phyloP scores from a whole-genome alignment of 2,113 vertebrate genomes.

The Cololabis saira region DNA sequence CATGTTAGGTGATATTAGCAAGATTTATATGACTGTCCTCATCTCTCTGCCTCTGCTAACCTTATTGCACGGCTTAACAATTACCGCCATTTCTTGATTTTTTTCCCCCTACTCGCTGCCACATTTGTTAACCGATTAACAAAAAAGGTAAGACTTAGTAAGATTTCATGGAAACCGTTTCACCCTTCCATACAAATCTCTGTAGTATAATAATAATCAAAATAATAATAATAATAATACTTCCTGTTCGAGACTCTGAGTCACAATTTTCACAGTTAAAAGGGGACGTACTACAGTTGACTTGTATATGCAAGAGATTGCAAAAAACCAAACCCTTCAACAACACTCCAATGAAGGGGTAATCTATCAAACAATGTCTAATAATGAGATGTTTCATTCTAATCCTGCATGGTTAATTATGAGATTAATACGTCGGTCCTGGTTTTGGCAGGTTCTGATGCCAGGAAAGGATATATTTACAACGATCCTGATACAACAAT shows the following conservation, averaged over 20 bases:
- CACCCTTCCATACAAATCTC: background rate
- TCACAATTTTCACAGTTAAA: conserved; percentile 15
- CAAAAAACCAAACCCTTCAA: conserved; percentile 16
- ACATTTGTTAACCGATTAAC: background rate
- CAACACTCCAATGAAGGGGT: conserved; percentile 49
- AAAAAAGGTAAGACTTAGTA: no score
- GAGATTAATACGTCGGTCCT: conserved; percentile 76
- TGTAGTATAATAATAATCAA: background rate
- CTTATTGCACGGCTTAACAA: background rate
- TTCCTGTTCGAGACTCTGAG: background rate
- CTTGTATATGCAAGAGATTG: conserved; percentile 22
- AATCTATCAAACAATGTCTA: conserved; percentile 73
- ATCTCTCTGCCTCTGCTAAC: background rate
- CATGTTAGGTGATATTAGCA: background rate
- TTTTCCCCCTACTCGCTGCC: background rate
- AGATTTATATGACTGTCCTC: background rate
- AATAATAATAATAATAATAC: background rate
- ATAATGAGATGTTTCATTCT: conserved; percentile 74
- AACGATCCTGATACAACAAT: conserved; percentile 39
- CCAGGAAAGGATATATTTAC: conserved; percentile 63
- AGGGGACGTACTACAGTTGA: conserved; percentile 12
- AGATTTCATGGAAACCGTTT: no score
- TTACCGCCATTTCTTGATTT: background rate
- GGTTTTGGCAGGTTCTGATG: conserved; percentile 67
- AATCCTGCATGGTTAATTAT: conserved; percentile 78